Conservation (phyloP, 2,797 vertebrate species). For the Onychomys leucogaster region DNA sequence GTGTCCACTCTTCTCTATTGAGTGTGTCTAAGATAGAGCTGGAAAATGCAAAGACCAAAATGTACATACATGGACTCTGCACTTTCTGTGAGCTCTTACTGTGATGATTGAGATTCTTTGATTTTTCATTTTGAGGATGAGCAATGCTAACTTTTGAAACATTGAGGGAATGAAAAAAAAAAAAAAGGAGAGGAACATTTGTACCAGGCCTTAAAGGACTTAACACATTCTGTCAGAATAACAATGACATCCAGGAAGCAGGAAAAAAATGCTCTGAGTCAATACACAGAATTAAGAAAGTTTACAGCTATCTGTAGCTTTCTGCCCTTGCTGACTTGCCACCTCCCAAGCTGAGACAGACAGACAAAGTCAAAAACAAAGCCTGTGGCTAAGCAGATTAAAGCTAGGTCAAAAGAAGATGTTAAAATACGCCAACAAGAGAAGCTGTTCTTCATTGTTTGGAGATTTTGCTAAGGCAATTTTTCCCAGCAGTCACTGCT, state of each 20-base stretch:
- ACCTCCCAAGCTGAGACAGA: background rate
- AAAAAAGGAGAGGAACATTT: background rate
- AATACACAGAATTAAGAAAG: conserved; percentile 11
- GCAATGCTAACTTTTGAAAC: background rate
- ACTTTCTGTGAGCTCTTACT: background rate
- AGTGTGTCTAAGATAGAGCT: background rate
- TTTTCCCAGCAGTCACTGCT: conserved; percentile 82
- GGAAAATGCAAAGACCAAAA: background rate
- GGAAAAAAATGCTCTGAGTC: background rate
- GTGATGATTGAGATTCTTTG: background rate
- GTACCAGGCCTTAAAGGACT: background rate
- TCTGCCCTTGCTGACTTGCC: background rate
- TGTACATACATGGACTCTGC: background rate
- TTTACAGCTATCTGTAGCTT: background rate
- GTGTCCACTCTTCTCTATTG: background rate
- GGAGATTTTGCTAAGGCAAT: conserved; percentile 79
- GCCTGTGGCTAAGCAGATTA: background rate
- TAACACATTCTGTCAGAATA: background rate
- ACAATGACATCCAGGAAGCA: background rate
- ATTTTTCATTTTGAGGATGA: conserved; percentile 3
- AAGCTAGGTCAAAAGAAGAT: conserved; percentile 50
- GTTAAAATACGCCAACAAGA: conserved; percentile 69
- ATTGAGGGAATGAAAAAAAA: background rate
- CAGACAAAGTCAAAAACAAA: conserved; percentile 5
- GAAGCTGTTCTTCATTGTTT: conserved; percentile 78